These are phyloP conservation scores for Diadegma fenestrale DNA, from an alignment of 2,888 invertebrate species.

Conservation along the genomic window DNA sequence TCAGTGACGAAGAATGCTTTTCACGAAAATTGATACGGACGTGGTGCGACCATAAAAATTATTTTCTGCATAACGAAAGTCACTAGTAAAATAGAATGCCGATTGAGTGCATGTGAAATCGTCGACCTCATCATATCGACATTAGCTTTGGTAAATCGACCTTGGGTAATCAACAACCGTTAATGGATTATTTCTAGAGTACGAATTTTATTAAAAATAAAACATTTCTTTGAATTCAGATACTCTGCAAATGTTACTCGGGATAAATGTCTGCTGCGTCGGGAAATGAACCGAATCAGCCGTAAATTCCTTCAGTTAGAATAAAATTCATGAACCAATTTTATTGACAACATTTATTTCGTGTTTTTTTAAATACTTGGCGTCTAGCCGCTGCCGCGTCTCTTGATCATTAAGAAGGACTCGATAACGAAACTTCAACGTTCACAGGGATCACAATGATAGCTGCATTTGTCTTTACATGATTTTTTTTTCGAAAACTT, in stretches of 20 bases:
- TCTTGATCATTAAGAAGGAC: too few species aligned
- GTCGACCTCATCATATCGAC: constrained; percentile 73
- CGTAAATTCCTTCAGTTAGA: not conserved
- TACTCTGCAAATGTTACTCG: constrained; percentile 30
- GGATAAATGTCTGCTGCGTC: constrained; percentile 2
- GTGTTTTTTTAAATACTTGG: too few species aligned
- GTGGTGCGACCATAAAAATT: constrained; percentile 42
- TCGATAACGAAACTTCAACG: not conserved
- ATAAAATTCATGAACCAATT: not conserved
- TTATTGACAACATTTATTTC: not conserved
- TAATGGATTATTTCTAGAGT: not conserved
- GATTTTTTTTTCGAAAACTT: not conserved
- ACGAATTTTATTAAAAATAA: not conserved
- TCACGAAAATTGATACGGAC: constrained; percentile 70
- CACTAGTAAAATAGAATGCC: constrained; percentile 68
- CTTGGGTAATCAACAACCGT: not conserved
- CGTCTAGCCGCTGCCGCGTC: too few species aligned
- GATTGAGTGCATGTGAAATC: constrained; percentile 63
- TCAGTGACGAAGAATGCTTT: constrained; percentile 70
- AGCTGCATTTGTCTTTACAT: not conserved
- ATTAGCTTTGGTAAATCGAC: constrained; percentile 73
- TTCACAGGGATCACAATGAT: not conserved
- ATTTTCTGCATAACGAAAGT: constrained; percentile 64
- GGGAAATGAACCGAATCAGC: not conserved
- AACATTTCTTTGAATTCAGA: not conserved